A percentile compares a stretch with the other conserved stretches of the same genome.
These are phyloP conservation scores for Morpho helenor DNA, from an alignment of 2,888 invertebrate species.

Conservation along the genomic window DNA sequence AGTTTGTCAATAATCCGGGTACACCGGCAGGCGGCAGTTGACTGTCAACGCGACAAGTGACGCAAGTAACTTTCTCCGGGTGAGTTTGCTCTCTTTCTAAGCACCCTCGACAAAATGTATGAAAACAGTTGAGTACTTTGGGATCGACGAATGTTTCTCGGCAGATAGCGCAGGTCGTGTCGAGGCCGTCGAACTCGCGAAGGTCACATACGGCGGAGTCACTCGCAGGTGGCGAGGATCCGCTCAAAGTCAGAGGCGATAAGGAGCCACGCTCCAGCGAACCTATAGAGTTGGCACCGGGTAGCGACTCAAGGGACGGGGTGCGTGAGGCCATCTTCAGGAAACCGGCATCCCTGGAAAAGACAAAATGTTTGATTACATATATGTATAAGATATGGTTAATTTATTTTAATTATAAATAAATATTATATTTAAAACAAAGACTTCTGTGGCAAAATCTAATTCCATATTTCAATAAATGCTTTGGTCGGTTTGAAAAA, in stretches of 20 bases:
- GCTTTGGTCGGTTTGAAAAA: too few relatives aligned
- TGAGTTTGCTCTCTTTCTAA: conserved; percentile 85
- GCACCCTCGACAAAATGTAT: conserved; percentile 91
- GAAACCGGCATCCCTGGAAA: conserved; percentile 91
- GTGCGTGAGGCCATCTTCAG: conserved; percentile 96
- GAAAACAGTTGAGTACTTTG: conserved; percentile 89
- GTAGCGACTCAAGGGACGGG: conserved; percentile 95
- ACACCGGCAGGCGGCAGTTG: conserved; percentile 78
- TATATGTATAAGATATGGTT: conserved; percentile 17
- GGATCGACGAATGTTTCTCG: conserved; percentile 87
- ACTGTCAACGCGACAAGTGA: conserved; percentile 81
- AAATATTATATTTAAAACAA: too few relatives aligned
- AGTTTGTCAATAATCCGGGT: conserved; percentile 83
- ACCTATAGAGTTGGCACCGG: conserved; percentile 94
- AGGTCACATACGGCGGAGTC: conserved; percentile 90
- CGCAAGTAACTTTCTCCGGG: conserved; percentile 87
- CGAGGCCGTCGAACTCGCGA: conserved; percentile 81
- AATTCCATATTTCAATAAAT: too few relatives aligned
- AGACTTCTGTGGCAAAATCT: too few relatives aligned
- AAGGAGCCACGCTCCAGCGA: conserved; percentile 91
- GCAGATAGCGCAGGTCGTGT: conserved; percentile 84
- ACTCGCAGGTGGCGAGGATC: conserved; percentile 92
- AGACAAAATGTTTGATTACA: conserved; percentile 41
- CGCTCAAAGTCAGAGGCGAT: conserved; percentile 90
- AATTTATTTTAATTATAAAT: conserved; percentile 3